A percentile compares a stretch with the other conserved stretches of the same genome.
phyloP scores from a whole-genome alignment of 2,888 invertebrate genomes.

The Pandemis cinnamomeana region DNA sequence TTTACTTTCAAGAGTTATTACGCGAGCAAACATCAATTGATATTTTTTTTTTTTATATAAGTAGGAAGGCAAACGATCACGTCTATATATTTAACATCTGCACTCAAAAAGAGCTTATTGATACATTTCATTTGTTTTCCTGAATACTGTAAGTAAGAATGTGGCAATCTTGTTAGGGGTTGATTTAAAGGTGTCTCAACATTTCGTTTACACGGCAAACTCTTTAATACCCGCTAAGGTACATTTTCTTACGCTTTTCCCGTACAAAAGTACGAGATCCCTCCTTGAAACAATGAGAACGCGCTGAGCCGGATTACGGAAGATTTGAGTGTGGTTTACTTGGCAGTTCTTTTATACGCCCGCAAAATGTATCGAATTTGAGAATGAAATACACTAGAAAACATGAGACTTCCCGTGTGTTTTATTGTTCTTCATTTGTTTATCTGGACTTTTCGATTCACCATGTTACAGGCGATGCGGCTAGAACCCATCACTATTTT shows the following conservation, averaged over 20 bases:
- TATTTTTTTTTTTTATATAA: too few species aligned
- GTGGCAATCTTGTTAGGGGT: too few species aligned
- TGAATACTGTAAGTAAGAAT: too few species aligned
- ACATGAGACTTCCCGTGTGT: too few species aligned
- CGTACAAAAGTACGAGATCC: neutral
- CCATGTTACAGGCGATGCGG: too few species aligned
- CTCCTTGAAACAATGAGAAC: conserved; percentile 17
- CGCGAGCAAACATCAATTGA: too few species aligned
- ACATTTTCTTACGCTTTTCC: neutral
- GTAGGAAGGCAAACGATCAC: too few species aligned
- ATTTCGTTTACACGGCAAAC: neutral
- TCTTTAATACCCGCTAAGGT: neutral
- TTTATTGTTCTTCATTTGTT: neutral
- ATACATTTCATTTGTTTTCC: too few species aligned
- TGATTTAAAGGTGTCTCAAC: neutral
- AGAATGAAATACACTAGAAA: neutral
- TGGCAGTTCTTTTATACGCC: conserved; percentile 6
- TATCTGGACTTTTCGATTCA: neutral
- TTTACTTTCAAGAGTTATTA: too few species aligned
- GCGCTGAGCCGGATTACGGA: conserved; percentile 25
- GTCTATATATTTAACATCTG: too few species aligned
- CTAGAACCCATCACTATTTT: too few species aligned
- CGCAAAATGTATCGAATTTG: neutral
- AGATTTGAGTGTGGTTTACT: conserved; percentile 14
- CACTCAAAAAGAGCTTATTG: too few species aligned